These are phyloP conservation scores for Arenicola marina DNA, from an alignment of 2,888 invertebrate species.

Conservation along the genomic window DNA sequence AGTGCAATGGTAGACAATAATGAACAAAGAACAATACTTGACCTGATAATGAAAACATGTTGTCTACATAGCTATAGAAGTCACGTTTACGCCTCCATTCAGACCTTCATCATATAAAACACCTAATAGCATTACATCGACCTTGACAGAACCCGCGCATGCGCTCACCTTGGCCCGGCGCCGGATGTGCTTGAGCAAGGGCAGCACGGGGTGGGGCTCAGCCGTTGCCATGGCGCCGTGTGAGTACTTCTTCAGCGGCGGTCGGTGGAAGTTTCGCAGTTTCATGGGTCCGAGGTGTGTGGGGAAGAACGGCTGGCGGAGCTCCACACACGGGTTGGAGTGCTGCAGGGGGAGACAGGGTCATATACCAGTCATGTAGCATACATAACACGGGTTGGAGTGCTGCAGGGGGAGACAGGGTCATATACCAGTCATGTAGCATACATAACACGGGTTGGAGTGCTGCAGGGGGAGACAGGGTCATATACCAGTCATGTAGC, in stretches of 20 bases:
- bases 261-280: conserved; percentile 90
- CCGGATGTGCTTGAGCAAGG: conserved; percentile 85
- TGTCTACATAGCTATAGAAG: no score
- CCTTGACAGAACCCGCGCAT: neutral
- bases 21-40: no score
- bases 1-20: no score
- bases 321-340: conserved; percentile 95
- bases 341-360: conserved; percentile 79
- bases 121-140: neutral
- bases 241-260: conserved; percentile 82
- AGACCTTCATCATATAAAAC: neutral
- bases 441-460: no score
- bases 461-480: no score
- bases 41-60: no score
- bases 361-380: no score
- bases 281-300: conserved; percentile 85
- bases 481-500: no score
- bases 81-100: no score
- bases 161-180: conserved; percentile 71
- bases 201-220: conserved; percentile 80
- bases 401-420: no score
- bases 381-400: no score
- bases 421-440: no score
- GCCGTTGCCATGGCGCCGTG: conserved; percentile 76
- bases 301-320: conserved; percentile 93